phyloP scores from a whole-genome alignment of 2,888 invertebrate species.

The Hirtodrosophila cameraria region DNA sequence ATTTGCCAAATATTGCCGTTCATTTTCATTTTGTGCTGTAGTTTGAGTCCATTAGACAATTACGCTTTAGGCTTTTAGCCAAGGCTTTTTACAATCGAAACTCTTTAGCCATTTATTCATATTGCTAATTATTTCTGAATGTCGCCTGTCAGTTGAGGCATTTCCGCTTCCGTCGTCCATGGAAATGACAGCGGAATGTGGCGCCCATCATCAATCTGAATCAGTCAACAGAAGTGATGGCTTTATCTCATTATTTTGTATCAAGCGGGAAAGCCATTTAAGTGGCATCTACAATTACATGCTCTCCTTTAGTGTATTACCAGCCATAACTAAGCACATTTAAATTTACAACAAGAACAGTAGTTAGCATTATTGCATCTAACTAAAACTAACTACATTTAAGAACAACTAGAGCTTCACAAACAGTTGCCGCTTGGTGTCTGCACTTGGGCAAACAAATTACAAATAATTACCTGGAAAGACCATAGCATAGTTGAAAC shows the following conservation, averaged over 20 bases:
- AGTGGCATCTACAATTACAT: constrained; percentile 44
- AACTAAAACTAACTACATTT: constrained; percentile 18
- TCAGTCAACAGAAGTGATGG: constrained; percentile 31
- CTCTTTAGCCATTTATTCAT: constrained; percentile 31
- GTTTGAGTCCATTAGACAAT: constrained; percentile 67
- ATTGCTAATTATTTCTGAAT: constrained; percentile 72
- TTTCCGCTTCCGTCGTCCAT: constrained; percentile 62
- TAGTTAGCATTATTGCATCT: constrained; percentile 18
- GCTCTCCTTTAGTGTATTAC: constrained; percentile 34
- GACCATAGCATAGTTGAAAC: constrained; percentile 42
- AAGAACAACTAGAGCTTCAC: constrained; percentile 25
- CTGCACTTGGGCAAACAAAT: constrained; percentile 71
- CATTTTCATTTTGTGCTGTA: constrained; percentile 22
- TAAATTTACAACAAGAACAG: constrained; percentile 32
- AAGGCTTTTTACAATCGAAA: constrained; percentile 5
- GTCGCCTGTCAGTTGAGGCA: constrained; percentile 48
- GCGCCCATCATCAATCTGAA: constrained; percentile 67
- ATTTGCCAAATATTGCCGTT: constrained; percentile 32
- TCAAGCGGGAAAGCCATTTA: constrained; percentile 28
- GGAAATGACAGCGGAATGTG: constrained; percentile 48
- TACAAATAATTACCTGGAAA: constrained; percentile 68
- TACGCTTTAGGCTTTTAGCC: constrained; percentile 66
- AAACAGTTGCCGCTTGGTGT: constrained; percentile 27
- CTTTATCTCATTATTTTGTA: constrained; percentile 14
- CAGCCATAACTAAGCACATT: constrained; percentile 51